Percentiles rank a stretch among this genome's conserved stretches.
phyloP scores from a whole-genome alignment of 2,797 vertebrate genomes.

The Salarias fasciatus region DNA sequence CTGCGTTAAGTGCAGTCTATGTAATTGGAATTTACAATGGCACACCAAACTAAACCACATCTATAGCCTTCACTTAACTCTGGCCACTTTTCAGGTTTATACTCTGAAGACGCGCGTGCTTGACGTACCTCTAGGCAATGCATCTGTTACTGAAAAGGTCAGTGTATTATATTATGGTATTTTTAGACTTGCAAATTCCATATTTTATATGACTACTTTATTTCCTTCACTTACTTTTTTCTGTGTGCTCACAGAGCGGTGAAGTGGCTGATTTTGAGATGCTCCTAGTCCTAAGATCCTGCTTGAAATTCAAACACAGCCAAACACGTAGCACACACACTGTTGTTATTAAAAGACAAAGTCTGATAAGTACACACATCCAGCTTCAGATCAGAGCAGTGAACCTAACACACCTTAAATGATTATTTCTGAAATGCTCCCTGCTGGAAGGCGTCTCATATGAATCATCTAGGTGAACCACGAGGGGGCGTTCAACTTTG shows the following conservation, averaged over 20 bases:
- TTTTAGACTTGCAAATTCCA: slow-evolving; percentile 27
- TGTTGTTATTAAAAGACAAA: too few relatives aligned
- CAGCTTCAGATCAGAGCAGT: too few relatives aligned
- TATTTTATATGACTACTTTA: slow-evolving; percentile 11
- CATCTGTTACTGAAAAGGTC: slow-evolving; percentile 40
- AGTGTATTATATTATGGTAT: slow-evolving; percentile 29
- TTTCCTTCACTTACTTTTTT: background rate
- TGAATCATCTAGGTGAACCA: slow-evolving; percentile 49
- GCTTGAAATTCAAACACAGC: too few relatives aligned
- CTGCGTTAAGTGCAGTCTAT: too few relatives aligned
- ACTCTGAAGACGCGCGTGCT: slow-evolving; percentile 16
- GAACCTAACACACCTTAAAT: too few relatives aligned
- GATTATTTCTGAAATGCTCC: background rate
- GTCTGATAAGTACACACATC: too few relatives aligned
- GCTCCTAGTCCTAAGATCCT: too few relatives aligned
- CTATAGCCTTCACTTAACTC: background rate
- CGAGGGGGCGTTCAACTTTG: slow-evolving; percentile 75
- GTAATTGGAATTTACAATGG: background rate
- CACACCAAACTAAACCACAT: slow-evolving; percentile 15
- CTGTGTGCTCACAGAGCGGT: too few relatives aligned
- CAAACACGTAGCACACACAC: too few relatives aligned
- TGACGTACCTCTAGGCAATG: slow-evolving; percentile 46
- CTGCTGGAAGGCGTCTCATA: background rate
- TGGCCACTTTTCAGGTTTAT: slow-evolving; percentile 4
- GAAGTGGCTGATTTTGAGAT: too few relatives aligned